These are phyloP conservation scores for Orthonyx spaldingii DNA, from an alignment of 2,113 vertebrate species.

Conservation along the genomic window DNA sequence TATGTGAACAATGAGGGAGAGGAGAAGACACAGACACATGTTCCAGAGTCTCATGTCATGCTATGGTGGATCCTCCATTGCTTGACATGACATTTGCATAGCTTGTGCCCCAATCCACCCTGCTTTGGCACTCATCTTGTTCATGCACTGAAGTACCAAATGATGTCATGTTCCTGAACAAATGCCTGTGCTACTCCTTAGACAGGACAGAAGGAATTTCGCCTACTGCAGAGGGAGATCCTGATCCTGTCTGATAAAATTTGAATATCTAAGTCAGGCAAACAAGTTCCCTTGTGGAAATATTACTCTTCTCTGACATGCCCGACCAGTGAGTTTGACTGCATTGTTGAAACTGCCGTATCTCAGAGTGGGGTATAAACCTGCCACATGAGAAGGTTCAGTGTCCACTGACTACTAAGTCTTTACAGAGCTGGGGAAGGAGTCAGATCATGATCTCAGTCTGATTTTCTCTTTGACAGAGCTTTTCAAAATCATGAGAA, in stretches of 20 bases:
- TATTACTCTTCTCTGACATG: neutral
- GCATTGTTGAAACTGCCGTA: neutral
- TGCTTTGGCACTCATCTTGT: neutral
- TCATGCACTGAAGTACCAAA: neutral
- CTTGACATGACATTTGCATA: neutral
- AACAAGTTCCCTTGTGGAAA: neutral
- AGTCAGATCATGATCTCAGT: constrained; percentile 18
- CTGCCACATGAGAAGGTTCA: neutral
- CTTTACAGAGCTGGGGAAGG: neutral
- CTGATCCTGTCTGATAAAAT: neutral
- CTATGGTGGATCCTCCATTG: neutral
- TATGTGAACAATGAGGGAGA: neutral
- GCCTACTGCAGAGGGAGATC: neutral
- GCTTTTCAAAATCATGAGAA: constrained; percentile 2
- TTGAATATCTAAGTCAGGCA: constrained; percentile 11
- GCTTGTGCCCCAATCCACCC: neutral
- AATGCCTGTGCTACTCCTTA: neutral
- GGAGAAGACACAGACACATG: neutral
- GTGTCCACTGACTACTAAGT: neutral
- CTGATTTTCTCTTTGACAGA: constrained; percentile 9
- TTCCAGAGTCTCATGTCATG: fast-evolving
- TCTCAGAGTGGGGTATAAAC: neutral
- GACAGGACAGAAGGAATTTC: neutral
- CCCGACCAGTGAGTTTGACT: neutral
- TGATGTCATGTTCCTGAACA: neutral